These are phyloP conservation scores for Rhingia campestris DNA, from an alignment of 2,888 invertebrate genomes.

Conservation along the genomic window DNA sequence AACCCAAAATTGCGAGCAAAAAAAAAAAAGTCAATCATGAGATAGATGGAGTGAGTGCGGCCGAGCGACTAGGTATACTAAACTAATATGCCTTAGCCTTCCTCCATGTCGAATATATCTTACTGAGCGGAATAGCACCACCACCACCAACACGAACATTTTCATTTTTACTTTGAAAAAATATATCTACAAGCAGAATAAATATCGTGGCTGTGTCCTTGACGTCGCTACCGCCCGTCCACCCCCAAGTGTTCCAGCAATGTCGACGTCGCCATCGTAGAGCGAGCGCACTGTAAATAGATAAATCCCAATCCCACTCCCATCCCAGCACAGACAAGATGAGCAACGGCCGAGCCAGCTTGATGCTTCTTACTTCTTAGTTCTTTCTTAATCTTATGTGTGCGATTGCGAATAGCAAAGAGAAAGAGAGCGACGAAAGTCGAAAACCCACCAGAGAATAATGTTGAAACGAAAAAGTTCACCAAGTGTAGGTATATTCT, in stretches of 20 bases:
- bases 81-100: constrained; percentile 26
- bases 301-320: constrained; percentile 8
- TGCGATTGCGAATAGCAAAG: not conserved
- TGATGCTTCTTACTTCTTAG: too few relatives aligned
- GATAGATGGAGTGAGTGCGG: constrained; percentile 32
- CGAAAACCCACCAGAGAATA: not conserved
- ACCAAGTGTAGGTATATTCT: constrained; percentile 54
- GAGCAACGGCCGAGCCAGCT: not conserved
- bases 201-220: constrained; percentile 65
- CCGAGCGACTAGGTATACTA: constrained; percentile 24
- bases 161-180: constrained; percentile 25
- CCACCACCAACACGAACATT: constrained; percentile 34
- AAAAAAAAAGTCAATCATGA: constrained; percentile 39
- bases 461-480: constrained; percentile 41
- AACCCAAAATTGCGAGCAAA: constrained; percentile 57
- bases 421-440: not conserved
- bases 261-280: too few relatives aligned
- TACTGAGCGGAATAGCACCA: constrained; percentile 30
- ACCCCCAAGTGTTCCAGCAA: constrained; percentile 38
- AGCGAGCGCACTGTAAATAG: constrained; percentile 2
- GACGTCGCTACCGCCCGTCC: constrained; percentile 58
- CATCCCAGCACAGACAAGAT: not conserved
- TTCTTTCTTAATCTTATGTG: too few relatives aligned
- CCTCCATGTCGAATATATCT: constrained; percentile 40
- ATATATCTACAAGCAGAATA: constrained; percentile 44